Base-by-base conservation (phyloP, 2,888 invertebrate species). In the Leptarthrus brevirostris region DNA sequence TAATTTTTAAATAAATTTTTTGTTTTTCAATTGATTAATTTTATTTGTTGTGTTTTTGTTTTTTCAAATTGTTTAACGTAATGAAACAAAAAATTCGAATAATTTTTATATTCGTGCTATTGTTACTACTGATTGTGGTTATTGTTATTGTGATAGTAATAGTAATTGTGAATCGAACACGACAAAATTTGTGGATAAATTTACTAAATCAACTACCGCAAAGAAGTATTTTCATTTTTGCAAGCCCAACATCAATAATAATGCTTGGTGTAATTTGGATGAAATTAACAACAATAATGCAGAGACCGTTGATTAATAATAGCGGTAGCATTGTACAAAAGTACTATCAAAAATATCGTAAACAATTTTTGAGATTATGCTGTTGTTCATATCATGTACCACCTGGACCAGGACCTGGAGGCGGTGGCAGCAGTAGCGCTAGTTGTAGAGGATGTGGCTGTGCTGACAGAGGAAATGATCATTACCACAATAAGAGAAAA, bases 341-440 rank as follows among this genome's bases (percentile, higher is more conserved):
- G 54, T 72, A 47, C 16, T 72, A 72, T 49, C 72, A 72, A 58
- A 56, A 30, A 44, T 72, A 72, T 58, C 36, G 72, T 20, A 72
- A 72, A 26, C 72, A 72, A 72, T 72, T 56, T 58, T 52, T 75
- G 36, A 44, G 66, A 44, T 53, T 74, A 14, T 76, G 74, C 24
- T 71, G 72, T 22, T 72, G 72, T 40, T 66, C 74, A 54, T 76
- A 76, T 75, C 73, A 74, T 34, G 73, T 69, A 40, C 75, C 76
- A 24, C 75, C 76, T 16, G 76, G 76, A 16, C 76, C 76, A 2
- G 76, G 76, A 10, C 76, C 76, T 2, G 75, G 75, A 30, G 70
- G 70, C 4, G 70, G 70, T 24, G 12, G 30, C 16, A 20, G 26
- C 16, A 40, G 10, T 61, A 16, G 10, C 22, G 14, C 12, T 8